Percentiles rank a stretch among this genome's conserved stretches.
Evolutionary conservation across 2,797 vertebrate genomes (phyloP).

Genomic region (Pangasius larnaudii): DNA sequence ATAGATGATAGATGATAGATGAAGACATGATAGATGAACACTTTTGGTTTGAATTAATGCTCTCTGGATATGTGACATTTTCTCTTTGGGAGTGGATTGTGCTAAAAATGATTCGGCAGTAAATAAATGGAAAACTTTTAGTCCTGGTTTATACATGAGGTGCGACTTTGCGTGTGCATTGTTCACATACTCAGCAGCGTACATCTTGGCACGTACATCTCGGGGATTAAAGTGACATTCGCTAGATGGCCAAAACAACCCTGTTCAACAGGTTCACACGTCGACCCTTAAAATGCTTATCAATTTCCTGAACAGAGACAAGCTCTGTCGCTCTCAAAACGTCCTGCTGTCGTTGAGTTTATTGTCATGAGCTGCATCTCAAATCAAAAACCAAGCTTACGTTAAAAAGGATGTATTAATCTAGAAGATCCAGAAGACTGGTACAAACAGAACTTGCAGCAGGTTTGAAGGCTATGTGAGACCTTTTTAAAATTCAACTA

Average conservation of each 20-base stretch:
- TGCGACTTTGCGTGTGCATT: background rate
- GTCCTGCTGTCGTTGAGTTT: background rate
- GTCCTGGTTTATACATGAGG: background rate
- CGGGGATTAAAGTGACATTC: background rate
- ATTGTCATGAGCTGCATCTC: background rate
- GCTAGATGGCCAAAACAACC: background rate
- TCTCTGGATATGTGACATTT: background rate
- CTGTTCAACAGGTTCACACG: background rate
- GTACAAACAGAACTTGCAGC: background rate
- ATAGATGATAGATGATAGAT: background rate
- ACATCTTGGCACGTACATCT: background rate
- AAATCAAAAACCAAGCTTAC: background rate
- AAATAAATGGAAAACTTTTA: slow-evolving; percentile 20
- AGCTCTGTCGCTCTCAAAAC: background rate
- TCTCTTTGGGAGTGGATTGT: background rate
- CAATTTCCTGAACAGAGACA: background rate
- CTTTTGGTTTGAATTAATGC: background rate
- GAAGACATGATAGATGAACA: background rate
- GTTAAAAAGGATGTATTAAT: background rate
- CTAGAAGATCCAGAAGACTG: background rate
- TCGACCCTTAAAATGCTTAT: background rate
- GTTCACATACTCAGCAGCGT: background rate
- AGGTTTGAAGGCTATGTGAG: background rate
- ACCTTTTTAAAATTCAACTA: background rate
- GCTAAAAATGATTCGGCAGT: background rate